Evolutionary conservation across 2,113 vertebrate genomes (phyloP).

Genomic region (Lipotes vexillifer): DNA sequence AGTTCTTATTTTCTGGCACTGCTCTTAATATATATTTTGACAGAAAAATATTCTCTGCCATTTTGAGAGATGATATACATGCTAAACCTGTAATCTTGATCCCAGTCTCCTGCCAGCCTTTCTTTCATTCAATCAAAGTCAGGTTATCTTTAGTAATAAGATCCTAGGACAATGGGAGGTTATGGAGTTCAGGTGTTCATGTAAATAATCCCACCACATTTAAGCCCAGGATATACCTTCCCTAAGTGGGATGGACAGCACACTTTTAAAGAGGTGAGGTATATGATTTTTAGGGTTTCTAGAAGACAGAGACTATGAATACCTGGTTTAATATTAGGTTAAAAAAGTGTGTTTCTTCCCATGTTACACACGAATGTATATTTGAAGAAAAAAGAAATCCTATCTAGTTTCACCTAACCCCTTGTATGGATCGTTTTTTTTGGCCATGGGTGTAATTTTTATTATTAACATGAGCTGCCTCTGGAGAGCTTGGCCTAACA

Average conservation of each 20-base stretch:
- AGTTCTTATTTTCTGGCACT: constrained; percentile 22
- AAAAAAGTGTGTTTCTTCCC: background rate
- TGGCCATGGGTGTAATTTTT: background rate
- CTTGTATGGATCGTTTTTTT: background rate
- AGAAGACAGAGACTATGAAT: background rate
- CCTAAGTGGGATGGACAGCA: background rate
- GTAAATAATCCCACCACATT: background rate
- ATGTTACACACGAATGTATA: background rate
- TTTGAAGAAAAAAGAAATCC: background rate
- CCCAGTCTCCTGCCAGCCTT: background rate
- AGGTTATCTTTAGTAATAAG: background rate
- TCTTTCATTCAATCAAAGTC: background rate
- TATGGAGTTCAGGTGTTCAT: background rate
- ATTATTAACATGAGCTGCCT: background rate
- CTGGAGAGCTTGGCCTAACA: rapidly evolving
- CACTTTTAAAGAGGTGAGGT: background rate
- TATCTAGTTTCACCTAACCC: background rate
- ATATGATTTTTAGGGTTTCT: background rate
- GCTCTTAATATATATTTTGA: background rate
- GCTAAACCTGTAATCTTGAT: background rate
- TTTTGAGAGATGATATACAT: background rate
- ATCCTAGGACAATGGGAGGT: background rate
- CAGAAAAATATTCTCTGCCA: background rate
- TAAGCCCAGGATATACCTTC: background rate
- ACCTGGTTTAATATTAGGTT: background rate